These are phyloP conservation scores for Drosophila testacea DNA, from an alignment of 2,888 invertebrate species.

Conservation along the genomic window DNA sequence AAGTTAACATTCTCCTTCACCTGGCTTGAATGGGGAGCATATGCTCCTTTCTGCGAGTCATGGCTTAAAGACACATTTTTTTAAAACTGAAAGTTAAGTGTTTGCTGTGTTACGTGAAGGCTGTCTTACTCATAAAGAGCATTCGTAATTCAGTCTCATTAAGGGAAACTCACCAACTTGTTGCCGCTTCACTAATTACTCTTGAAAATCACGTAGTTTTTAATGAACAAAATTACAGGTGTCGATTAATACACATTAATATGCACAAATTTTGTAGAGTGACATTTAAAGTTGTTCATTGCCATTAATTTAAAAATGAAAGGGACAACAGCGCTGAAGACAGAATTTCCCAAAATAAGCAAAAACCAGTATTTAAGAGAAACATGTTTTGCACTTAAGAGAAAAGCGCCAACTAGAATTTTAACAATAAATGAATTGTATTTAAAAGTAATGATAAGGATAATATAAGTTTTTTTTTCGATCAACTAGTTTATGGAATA, in stretches of 20 bases:
- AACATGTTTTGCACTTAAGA: background rate
- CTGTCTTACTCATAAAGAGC: background rate
- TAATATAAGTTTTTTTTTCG: background rate
- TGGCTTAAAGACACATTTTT: constrained; percentile 13
- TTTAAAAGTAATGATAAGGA: background rate
- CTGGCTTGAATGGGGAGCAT: background rate
- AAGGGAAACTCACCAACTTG: constrained; percentile 32
- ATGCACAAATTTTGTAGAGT: no score
- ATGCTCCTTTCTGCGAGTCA: constrained; percentile 17
- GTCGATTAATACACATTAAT: background rate
- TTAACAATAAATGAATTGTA: no score
- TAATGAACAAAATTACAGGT: constrained; percentile 16
- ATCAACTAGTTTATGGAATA: background rate
- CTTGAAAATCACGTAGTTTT: constrained; percentile 22
- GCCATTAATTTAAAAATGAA: constrained; percentile 15
- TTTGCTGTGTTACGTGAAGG: constrained; percentile 10
- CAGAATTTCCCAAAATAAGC: constrained; percentile 25
- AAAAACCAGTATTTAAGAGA: constrained; percentile 60
- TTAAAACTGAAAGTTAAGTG: constrained; percentile 19
- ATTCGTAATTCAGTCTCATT: constrained; percentile 3
- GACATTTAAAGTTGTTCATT: background rate
- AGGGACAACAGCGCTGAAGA: background rate
- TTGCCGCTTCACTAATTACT: constrained; percentile 38
- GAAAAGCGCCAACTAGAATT: background rate
- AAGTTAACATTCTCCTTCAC: constrained; percentile 20